Conservation (phyloP, 1,140 invertebrate species). For the Danaus melanippus region DNA sequence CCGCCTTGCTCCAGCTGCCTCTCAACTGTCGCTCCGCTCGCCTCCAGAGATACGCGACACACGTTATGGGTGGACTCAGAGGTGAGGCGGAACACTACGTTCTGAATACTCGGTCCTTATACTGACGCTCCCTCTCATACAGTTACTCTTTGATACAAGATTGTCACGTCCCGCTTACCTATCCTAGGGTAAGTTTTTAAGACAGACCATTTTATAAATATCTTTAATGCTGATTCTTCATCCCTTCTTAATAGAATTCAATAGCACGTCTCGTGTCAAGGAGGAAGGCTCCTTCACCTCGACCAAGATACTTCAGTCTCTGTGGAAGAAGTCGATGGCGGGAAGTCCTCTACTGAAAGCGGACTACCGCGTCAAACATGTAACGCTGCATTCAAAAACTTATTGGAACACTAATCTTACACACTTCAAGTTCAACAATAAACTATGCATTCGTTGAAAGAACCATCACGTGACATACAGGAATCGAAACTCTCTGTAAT, state of each 20-base stretch:
- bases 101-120: too few species aligned
- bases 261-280: slow-evolving; percentile 24
- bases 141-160: too few species aligned
- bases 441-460: too few species aligned
- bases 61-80: slow-evolving; percentile 40
- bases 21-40: slow-evolving; percentile 51
- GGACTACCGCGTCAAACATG: slow-evolving; percentile 38
- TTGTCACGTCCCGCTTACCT: too few species aligned
- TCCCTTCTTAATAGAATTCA: slow-evolving; percentile 36
- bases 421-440: too few species aligned
- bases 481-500: not conserved
- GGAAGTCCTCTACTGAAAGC: slow-evolving; percentile 49
- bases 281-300: slow-evolving; percentile 26
- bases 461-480: too few species aligned
- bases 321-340: slow-evolving; percentile 60
- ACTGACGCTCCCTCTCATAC: too few species aligned
- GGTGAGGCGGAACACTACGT: slow-evolving; percentile 23
- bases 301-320: slow-evolving; percentile 37
- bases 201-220: not conserved
- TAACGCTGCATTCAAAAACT: slow-evolving; percentile 3
- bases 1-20: slow-evolving; percentile 47
- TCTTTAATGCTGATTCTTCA: slow-evolving; percentile 1
- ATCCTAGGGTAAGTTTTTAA: slow-evolving; percentile 1
- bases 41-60: slow-evolving; percentile 44
- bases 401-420: too few species aligned